Percentiles rank a stretch among this genome's conserved stretches.
phyloP scores from a whole-genome alignment of 2,888 invertebrate genomes.

The Cosmia trapezina region DNA sequence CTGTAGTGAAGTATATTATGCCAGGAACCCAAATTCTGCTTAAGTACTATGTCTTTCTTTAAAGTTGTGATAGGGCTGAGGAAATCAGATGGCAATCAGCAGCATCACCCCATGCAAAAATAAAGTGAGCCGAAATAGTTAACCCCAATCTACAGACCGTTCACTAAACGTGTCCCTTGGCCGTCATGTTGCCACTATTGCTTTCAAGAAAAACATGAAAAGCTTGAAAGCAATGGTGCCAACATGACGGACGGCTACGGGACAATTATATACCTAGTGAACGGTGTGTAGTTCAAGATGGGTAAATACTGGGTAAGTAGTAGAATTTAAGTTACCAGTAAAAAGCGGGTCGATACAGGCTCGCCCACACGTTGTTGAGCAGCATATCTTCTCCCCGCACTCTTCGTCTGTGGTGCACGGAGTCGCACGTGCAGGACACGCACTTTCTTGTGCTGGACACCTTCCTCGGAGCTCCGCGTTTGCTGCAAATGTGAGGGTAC shows the following conservation, averaged over 20 bases:
- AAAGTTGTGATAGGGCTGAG: background rate
- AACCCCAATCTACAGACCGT: background rate
- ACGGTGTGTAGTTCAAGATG: background rate
- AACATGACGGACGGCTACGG: too few relatives aligned
- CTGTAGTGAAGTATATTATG: background rate
- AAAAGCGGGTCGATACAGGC: conserved; percentile 91
- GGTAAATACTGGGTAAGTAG: background rate
- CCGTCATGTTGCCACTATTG: too few relatives aligned
- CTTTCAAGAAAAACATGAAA: too few relatives aligned
- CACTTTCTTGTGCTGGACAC: conserved; percentile 81
- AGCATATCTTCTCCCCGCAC: conserved; percentile 92
- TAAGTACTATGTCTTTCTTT: background rate
- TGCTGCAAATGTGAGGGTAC: conserved; percentile 70
- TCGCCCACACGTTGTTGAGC: conserved; percentile 92
- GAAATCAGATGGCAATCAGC: background rate
- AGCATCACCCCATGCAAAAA: background rate
- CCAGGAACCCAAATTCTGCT: background rate
- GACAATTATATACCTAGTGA: too few relatives aligned
- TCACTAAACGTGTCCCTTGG: too few relatives aligned
- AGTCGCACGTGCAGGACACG: conserved; percentile 91
- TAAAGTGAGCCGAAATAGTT: background rate
- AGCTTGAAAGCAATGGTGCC: too few relatives aligned
- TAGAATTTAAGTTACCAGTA: conserved; percentile 86
- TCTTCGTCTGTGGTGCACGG: conserved; percentile 91
- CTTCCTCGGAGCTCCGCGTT: conserved; percentile 86